phyloP scores from a whole-genome alignment of 2,797 vertebrate species.

The Typhlichthys eigenmanni region DNA sequence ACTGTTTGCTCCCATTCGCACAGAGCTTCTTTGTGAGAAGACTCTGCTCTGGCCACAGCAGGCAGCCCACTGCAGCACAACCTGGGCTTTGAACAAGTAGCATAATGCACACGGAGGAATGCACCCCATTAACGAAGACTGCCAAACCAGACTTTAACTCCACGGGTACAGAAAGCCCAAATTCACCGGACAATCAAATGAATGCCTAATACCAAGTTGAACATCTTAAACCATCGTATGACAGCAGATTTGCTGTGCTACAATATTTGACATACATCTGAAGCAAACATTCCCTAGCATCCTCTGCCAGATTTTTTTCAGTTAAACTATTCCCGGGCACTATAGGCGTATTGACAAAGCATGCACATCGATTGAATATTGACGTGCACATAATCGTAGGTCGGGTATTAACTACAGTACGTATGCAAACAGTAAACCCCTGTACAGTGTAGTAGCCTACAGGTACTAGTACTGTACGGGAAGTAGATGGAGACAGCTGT shows the following conservation, averaged over 20 bases:
- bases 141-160: constrained; percentile 18
- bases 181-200: constrained; percentile 22
- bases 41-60: constrained; percentile 27
- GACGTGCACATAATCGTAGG: too few species aligned
- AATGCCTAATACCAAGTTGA: not conserved
- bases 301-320: too few species aligned
- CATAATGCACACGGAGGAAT: constrained; percentile 64
- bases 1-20: constrained; percentile 45
- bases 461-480: not conserved
- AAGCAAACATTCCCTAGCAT: not conserved
- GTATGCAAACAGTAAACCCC: too few species aligned
- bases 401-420: too few species aligned
- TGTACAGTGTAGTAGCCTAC: too few species aligned
- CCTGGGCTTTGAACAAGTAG: constrained; percentile 56
- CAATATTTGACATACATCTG: not conserved
- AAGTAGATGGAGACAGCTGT: not conserved
- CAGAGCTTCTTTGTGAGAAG: constrained; percentile 74
- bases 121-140: constrained; percentile 21
- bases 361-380: too few species aligned
- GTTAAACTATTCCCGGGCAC: too few species aligned
- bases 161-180: constrained; percentile 18
- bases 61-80: constrained; percentile 48
- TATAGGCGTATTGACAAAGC: too few species aligned
- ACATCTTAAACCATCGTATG: not conserved
- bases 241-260: not conserved